Evolutionary conservation across 2,797 vertebrate species (phyloP).

Genomic region (Sebastolobus alascanus): DNA sequence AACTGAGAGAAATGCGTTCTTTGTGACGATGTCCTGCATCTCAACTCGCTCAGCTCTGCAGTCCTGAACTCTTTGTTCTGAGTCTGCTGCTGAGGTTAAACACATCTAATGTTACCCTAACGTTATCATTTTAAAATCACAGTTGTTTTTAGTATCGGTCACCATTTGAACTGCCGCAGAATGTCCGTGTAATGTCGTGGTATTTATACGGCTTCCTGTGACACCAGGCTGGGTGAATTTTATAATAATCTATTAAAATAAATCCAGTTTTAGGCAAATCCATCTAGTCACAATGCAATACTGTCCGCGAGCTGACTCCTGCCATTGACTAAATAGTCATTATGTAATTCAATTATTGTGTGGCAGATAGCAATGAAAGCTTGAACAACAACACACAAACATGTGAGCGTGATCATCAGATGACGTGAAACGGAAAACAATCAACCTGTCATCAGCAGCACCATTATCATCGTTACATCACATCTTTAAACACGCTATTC

Average conservation of each 20-base stretch:
- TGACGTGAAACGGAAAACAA: background rate
- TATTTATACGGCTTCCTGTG: too few relatives aligned
- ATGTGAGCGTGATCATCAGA: background rate
- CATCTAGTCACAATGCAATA: background rate
- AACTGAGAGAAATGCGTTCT: slow-evolving; percentile 26
- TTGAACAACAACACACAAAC: slow-evolving; percentile 3
- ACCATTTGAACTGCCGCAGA: background rate
- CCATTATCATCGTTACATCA: background rate
- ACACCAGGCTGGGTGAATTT: background rate
- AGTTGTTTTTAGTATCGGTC: background rate
- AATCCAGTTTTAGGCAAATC: background rate
- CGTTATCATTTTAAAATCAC: background rate
- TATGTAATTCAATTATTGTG: slow-evolving; percentile 5
- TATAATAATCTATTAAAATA: background rate
- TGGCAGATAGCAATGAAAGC: background rate
- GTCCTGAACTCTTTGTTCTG: background rate
- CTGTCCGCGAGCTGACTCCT: background rate
- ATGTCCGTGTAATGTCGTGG: too few relatives aligned
- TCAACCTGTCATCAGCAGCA: background rate
- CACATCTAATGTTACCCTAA: background rate
- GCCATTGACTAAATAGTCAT: too few relatives aligned
- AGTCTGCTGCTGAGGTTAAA: background rate
- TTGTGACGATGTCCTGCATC: background rate
- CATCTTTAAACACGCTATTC: background rate
- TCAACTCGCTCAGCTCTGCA: background rate